A percentile compares a stretch with the other conserved stretches of the same genome.
Evolutionary conservation across 2,797 vertebrate genomes (phyloP).

Genomic region (Peromyscus melanophrys): DNA sequence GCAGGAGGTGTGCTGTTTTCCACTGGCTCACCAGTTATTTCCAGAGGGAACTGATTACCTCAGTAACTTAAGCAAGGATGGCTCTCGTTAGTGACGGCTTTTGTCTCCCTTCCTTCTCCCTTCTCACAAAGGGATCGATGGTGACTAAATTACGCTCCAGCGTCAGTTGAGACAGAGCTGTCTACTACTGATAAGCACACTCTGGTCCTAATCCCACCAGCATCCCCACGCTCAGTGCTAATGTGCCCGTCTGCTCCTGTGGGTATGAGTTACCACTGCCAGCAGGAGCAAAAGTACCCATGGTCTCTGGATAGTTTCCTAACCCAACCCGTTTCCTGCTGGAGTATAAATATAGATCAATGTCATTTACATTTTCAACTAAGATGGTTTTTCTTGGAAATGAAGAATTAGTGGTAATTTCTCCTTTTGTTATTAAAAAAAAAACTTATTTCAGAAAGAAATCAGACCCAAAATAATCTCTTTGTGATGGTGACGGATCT

Average conservation of each 20-base stretch:
- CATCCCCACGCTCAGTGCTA: neutral
- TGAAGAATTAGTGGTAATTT: neutral
- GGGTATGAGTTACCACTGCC: neutral
- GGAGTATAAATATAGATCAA: slow-evolving; percentile 24
- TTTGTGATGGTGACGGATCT: slow-evolving; percentile 36
- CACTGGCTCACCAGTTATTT: slow-evolving; percentile 49
- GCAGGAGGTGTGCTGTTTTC: slow-evolving; percentile 60
- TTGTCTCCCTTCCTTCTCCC: neutral
- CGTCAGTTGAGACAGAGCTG: slow-evolving; percentile 44
- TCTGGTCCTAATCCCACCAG: neutral
- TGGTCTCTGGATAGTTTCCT: slow-evolving; percentile 53
- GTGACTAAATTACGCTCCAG: slow-evolving; percentile 52
- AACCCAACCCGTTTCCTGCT: slow-evolving; percentile 31
- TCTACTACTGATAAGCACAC: neutral
- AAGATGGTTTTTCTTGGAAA: slow-evolving; percentile 39
- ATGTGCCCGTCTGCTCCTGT: neutral
- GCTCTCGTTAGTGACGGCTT: slow-evolving; percentile 41
- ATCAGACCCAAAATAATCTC: neutral
- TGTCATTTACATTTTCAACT: slow-evolving; percentile 64
- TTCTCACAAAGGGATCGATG: neutral
- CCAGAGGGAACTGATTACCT: slow-evolving; percentile 76
- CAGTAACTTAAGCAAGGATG: slow-evolving; percentile 58
- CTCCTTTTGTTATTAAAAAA: slow-evolving; percentile 44
- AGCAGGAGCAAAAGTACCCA: slow-evolving; percentile 21
- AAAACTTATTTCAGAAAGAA: slow-evolving; percentile 64